Evolutionary conservation across 2,113 vertebrate genomes (phyloP), one percentile per base, ranked within the genome.

Genomic region (Eptatretus burgeri): DNA sequence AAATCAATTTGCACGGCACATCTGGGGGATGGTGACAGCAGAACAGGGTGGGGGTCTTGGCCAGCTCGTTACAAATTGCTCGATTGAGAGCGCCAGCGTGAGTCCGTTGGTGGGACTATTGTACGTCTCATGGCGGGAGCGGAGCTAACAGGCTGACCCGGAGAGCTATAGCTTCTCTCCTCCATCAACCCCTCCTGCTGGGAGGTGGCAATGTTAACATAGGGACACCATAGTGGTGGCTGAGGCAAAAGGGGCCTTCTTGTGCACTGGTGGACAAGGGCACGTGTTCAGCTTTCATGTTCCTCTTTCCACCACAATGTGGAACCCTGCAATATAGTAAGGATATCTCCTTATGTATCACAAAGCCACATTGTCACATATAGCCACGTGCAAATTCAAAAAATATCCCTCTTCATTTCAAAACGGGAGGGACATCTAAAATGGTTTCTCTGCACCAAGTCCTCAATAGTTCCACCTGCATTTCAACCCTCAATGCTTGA

Each of bases 1-100:
- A 60, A 60, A 60, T 60, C 56, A 60, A 60, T 60, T 60, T 60
- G n/a, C 56, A 60, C 56, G 56, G n/a, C 56, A 60, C 56, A 60
- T 60, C 56, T 60, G 56, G 56, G 27, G 27, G 27, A 41, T 41
- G 27, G 27, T 7, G 27, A 41, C 27, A 10, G 56, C 56, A 17
- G 20, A 60, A 60, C 56, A 20, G 56, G 56, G n/a, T n/a, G 20
- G 56, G 56, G 56, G n/a, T 17, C 56, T 60, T 13, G 56, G 56
- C 20, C 56, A 60, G 12, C 13, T 20, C 56, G 20, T 20, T 10
- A 60, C 56, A 60, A 60, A 60, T 60, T 60, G 56, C n/a, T 20
- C 56, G 20, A 60, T 60, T 60, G 56, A 60, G 56, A n/a, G n/a
- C n/a, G 20, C n/a, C 16, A n/a, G n/a, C 56, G n/a, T n/a, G 56